Conservation (phyloP, 2,113 vertebrate species). For the Cacatua alba region DNA sequence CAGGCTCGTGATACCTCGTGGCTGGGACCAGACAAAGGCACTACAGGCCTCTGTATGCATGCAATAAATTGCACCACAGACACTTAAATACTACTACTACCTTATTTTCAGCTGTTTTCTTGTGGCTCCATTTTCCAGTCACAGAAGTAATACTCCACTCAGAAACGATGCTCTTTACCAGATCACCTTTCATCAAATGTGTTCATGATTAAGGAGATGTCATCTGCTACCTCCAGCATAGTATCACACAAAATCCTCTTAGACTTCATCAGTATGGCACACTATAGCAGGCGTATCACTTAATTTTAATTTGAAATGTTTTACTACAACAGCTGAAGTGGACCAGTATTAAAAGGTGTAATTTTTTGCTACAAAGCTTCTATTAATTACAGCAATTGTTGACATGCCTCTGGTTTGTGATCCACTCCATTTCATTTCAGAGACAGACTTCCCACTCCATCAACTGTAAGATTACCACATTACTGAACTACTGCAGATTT, state of each 20-base stretch:
- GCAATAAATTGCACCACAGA: neutral
- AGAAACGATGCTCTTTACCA: neutral
- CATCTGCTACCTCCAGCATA: neutral
- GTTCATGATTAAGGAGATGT: neutral
- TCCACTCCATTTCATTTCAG: neutral
- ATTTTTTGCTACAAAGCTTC: neutral
- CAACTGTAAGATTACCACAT: neutral
- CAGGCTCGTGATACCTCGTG: accelerated
- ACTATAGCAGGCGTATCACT: neutral
- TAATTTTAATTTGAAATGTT: neutral
- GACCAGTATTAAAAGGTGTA: neutral
- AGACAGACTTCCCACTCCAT: neutral
- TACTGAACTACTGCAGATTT: neutral
- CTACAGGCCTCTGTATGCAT: neutral
- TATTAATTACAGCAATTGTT: neutral
- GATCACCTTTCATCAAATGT: neutral
- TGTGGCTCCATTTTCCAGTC: neutral
- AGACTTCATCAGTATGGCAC: neutral
- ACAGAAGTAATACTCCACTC: neutral
- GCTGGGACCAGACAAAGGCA: neutral
- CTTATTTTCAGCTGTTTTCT: neutral
- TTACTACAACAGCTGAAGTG: neutral
- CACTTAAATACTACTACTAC: neutral
- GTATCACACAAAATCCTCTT: neutral
- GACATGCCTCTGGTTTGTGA: neutral